Conservation (phyloP, 2,113 vertebrate genomes). For the Okapia johnstoni region DNA sequence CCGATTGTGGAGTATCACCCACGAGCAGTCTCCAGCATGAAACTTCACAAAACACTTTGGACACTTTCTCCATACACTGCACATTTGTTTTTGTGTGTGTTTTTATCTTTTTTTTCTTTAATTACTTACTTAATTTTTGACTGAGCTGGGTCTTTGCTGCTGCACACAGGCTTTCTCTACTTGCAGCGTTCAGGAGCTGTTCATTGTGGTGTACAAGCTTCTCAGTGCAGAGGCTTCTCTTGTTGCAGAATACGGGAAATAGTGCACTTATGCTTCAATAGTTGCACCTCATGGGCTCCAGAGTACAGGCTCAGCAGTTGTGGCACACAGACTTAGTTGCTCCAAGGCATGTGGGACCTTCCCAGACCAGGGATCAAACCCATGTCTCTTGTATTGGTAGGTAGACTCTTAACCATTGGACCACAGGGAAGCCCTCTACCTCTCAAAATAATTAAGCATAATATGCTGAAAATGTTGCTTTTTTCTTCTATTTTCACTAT, state of each 20-base stretch:
- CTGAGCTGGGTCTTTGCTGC: background rate
- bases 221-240: background rate
- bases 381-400: background rate
- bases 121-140: background rate
- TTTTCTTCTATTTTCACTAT: background rate
- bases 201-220: background rate
- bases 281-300: background rate
- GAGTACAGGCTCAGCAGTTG: background rate
- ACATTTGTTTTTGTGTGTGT: background rate
- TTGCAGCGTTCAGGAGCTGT: background rate
- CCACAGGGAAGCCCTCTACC: background rate
- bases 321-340: background rate
- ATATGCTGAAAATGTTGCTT: background rate
- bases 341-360: background rate
- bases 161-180: background rate
- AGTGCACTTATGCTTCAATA: background rate
- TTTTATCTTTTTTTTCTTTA: background rate
- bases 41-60: background rate
- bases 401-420: background rate
- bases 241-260: background rate
- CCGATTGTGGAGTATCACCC: background rate
- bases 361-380: background rate
- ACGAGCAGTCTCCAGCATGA: background rate
- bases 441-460: background rate
- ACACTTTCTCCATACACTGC: background rate